Evolutionary conservation across 2,797 vertebrate species (phyloP).

Genomic region (Kryptopterus vitreolus): DNA sequence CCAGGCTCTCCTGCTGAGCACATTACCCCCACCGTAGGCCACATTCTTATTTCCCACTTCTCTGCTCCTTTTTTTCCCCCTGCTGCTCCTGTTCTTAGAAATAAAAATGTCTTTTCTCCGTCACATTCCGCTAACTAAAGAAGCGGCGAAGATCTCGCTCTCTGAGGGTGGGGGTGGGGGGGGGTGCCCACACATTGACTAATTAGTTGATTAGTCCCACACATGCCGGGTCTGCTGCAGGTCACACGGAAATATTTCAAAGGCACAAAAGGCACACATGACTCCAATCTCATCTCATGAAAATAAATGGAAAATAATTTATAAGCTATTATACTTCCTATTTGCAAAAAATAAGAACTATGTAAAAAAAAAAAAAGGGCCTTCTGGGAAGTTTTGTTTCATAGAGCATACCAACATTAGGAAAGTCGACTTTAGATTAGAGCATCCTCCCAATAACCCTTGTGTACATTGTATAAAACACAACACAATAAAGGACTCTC

Average conservation of each 20-base stretch:
- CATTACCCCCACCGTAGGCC: slow-evolving; percentile 33
- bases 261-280: slow-evolving; percentile 25
- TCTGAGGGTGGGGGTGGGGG: too few relatives aligned
- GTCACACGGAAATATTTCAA: slow-evolving; percentile 18
- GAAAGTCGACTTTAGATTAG: neutral
- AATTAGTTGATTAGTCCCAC: slow-evolving; percentile 37
- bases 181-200: too few relatives aligned
- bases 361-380: too few relatives aligned
- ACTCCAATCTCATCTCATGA: neutral
- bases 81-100: neutral
- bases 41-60: slow-evolving; percentile 19
- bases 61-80: neutral
- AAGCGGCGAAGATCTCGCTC: slow-evolving; percentile 19
- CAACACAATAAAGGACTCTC: neutral
- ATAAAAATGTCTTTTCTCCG: slow-evolving; percentile 6
- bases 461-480: too few relatives aligned
- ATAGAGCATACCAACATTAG: neutral
- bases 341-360: neutral
- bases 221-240: slow-evolving; percentile 18
- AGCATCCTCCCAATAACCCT: neutral
- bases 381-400: neutral
- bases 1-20: slow-evolving; percentile 37
- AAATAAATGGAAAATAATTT: neutral
- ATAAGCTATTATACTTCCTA: neutral
- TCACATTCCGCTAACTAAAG: neutral